Conservation (phyloP, 2,113 vertebrate genomes). For the Tor tambroides region DNA sequence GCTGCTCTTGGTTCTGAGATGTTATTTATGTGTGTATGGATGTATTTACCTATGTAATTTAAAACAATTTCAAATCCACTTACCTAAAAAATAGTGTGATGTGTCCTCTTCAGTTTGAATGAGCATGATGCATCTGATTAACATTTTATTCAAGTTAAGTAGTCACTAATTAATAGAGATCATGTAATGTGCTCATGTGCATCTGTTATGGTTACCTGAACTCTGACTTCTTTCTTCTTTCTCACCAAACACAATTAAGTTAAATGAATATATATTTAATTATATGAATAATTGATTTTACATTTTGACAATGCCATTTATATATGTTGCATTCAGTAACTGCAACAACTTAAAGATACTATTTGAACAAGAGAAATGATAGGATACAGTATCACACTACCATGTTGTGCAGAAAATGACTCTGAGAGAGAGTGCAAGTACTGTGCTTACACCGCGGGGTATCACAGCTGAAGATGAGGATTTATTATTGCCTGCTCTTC, state of each 20-base stretch:
- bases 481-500: neutral
- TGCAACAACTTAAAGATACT: neutral
- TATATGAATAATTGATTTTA: neutral
- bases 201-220: neutral
- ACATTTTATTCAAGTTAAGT: neutral
- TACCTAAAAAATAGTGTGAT: neutral
- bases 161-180: neutral
- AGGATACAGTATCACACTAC: neutral
- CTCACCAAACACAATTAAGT: neutral
- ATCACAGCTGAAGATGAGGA: conserved; percentile 1
- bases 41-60: neutral
- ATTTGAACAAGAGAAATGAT: neutral
- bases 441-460: neutral
- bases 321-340: neutral
- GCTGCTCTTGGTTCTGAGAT: neutral
- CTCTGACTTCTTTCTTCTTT: neutral
- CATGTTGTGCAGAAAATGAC: neutral
- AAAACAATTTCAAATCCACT: neutral
- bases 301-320: neutral
- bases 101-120: neutral
- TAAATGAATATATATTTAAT: neutral
- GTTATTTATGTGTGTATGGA: neutral
- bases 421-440: neutral
- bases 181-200: neutral
- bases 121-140: neutral